Evolutionary conservation across 1,140 invertebrate genomes (phyloP), one percentile per base, ranked within the genome.

Genomic region (Cyphomyrmex costatus): DNA sequence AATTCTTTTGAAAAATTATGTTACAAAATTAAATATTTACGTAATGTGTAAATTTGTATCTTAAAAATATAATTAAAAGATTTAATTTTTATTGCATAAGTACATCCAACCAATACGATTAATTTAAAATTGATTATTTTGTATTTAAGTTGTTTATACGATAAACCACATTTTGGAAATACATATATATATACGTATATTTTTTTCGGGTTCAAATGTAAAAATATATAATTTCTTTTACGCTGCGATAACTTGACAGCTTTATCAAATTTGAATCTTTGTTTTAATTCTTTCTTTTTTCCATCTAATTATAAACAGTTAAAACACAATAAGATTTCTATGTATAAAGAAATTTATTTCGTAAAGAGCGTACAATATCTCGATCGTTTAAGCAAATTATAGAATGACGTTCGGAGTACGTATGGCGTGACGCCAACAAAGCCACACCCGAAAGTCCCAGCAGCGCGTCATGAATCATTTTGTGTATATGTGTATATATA

Each of bases 301-400:
- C 6, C 21, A 16, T 49, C 3, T 10, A 14, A 80, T 56, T 10
- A 5, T 70, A 36, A 53, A 68, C 10, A 30, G 49, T 53, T 46
- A 46, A 68, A 24, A 56, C 5, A 70, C 5, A 70, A 70, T 68
- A 19, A 63, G 16, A 68, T 42, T 68, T 51, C 6, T 79, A 33
- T 16, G n/a, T n/a, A 36, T 24, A 65, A 65, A 8, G 36, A 78
- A 12, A 30, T 80, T 80, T 70, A 70, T 56, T 56, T 70, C 6
- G 16, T 56, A 12, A 5, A 10, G 7, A 36, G n/a, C 63, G 24
- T 16, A 27, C 24, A 16, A 46, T 49, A 70, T n/a, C 65, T 70
- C 33, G 33, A 80, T 80, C 56, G 51, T 70, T 70, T 83, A 83
- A 82, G 53, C 65, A 70, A 46, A 73, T 12, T 80, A 24, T 60